Conservation (phyloP, 2,113 vertebrate genomes). For the Nipponia nippon region DNA sequence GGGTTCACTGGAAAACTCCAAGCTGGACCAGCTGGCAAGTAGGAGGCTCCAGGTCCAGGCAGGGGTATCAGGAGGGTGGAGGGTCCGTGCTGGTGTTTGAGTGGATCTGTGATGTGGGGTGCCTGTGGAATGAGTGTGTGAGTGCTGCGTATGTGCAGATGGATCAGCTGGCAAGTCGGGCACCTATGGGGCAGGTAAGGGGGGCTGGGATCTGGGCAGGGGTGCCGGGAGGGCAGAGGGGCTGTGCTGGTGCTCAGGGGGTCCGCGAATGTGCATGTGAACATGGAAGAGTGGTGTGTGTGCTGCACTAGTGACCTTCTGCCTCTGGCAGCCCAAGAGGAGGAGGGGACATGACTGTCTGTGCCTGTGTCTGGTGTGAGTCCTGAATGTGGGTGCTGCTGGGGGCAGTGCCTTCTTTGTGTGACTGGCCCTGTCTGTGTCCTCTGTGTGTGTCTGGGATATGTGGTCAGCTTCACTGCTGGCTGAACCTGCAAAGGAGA, state of each 20-base stretch:
- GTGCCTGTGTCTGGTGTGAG: neutral
- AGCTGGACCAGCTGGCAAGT: neutral
- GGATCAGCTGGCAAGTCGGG: rapidly evolving
- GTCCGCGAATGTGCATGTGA: rapidly evolving
- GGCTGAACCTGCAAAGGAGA: neutral
- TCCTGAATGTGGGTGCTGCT: neutral
- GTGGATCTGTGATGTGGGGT: rapidly evolving
- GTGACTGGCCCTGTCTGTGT: rapidly evolving
- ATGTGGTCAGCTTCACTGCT: neutral
- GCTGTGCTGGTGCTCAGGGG: rapidly evolving
- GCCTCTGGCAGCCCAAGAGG: too few relatives aligned
- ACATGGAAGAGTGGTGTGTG: too few relatives aligned
- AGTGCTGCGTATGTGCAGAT: rapidly evolving
- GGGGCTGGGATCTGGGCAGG: rapidly evolving
- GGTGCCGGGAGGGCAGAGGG: neutral
- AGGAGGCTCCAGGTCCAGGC: rapidly evolving
- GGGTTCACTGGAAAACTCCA: neutral
- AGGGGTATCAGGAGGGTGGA: rapidly evolving
- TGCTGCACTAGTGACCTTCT: too few relatives aligned
- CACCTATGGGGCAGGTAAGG: rapidly evolving
- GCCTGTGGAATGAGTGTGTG: rapidly evolving
- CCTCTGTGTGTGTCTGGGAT: neutral
- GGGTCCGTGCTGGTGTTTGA: rapidly evolving
- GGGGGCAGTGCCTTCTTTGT: rapidly evolving
- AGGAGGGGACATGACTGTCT: neutral